Percentiles rank a stretch among this genome's conserved stretches.
Evolutionary conservation across 2,113 vertebrate genomes (phyloP).

Genomic region (Saccopteryx leptura): DNA sequence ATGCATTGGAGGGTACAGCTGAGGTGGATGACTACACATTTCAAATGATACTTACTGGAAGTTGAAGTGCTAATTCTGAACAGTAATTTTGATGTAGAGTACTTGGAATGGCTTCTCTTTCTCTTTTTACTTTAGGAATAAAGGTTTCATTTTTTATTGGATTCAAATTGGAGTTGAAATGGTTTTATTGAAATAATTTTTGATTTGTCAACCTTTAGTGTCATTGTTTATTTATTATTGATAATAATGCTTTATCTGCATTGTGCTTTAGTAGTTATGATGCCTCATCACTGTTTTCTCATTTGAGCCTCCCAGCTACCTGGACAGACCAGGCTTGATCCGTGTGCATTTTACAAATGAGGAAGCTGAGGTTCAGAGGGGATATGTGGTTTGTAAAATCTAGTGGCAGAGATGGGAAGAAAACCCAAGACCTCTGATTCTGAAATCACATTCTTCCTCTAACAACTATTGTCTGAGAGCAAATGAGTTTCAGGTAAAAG

Average conservation of each 20-base stretch:
- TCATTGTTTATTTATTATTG: neutral
- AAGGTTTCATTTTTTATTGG: conserved; percentile 12
- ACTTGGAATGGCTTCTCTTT: neutral
- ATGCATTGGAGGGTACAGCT: neutral
- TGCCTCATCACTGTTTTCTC: neutral
- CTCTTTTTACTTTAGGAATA: conserved; percentile 33
- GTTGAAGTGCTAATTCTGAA: neutral
- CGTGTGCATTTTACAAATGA: neutral
- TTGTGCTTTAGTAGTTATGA: neutral
- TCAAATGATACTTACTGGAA: neutral
- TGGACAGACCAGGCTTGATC: neutral
- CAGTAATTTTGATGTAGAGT: neutral
- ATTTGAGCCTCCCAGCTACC: neutral
- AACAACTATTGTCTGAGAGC: neutral
- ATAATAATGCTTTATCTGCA: neutral
- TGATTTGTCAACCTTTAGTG: neutral
- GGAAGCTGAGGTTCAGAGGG: conserved; percentile 14
- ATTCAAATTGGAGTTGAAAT: conserved; percentile 52
- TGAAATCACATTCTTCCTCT: neutral
- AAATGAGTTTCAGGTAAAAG: neutral
- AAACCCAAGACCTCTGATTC: neutral
- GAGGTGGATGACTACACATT: neutral
- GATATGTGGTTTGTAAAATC: neutral
- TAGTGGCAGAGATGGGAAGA: neutral
- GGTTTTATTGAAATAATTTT: conserved; percentile 40